Conservation (phyloP, 2,888 invertebrate genomes). For the Lasioglossum calceatum region DNA sequence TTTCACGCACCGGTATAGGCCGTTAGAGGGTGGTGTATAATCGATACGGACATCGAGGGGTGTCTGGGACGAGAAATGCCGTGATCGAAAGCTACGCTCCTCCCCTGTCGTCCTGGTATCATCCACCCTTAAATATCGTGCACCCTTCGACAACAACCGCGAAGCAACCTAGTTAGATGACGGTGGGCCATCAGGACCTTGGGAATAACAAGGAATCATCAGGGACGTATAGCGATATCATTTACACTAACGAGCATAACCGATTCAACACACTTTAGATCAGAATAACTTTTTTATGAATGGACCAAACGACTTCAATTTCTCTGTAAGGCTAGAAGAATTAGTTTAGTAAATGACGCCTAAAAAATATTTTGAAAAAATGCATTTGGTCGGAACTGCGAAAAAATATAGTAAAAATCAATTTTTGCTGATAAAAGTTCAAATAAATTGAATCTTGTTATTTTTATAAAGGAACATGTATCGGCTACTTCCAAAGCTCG, state of each 20-base stretch:
- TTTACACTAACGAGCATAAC: not conserved
- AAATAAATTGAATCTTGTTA: too few species aligned
- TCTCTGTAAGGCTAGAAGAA: too few species aligned
- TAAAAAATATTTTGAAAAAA: too few species aligned
- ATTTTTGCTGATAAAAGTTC: not conserved
- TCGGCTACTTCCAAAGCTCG: too few species aligned
- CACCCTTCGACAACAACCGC: slow-evolving; percentile 4
- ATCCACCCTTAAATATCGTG: not conserved
- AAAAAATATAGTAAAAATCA: too few species aligned
- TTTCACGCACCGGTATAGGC: slow-evolving; percentile 50
- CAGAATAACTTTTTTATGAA: too few species aligned
- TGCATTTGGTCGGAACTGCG: too few species aligned
- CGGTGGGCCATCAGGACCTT: not conserved
- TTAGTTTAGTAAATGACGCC: too few species aligned
- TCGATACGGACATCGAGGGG: slow-evolving; percentile 80
- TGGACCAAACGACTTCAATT: too few species aligned
- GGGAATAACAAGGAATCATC: not conserved
- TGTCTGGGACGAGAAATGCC: slow-evolving; percentile 77
- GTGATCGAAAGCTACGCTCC: slow-evolving; percentile 60
- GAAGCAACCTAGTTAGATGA: not conserved
- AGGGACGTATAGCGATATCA: not conserved
- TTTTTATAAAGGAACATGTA: too few species aligned
- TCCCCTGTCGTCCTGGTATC: not conserved
- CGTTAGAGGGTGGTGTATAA: slow-evolving; percentile 79
- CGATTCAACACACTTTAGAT: too few species aligned